phyloP scores from a whole-genome alignment of 2,888 invertebrate genomes.

The Tinea trinotella region DNA sequence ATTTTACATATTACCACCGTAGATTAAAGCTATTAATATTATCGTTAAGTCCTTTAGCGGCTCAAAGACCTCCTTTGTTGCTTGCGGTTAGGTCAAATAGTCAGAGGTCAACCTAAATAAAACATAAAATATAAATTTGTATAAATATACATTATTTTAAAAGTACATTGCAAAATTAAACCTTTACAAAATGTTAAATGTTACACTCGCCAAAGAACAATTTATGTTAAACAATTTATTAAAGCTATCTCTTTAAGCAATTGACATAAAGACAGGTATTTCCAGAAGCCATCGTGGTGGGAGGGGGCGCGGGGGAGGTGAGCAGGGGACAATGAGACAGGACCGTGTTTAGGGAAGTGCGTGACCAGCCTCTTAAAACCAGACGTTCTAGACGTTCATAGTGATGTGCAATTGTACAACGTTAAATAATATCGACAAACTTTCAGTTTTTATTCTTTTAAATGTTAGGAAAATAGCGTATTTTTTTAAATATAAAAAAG shows the following conservation, averaged over 20 bases:
- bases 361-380: conserved; percentile 51
- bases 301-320: background rate
- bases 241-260: background rate
- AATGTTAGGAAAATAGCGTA: too few species aligned
- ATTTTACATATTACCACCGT: too few species aligned
- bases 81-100: too few species aligned
- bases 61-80: too few species aligned
- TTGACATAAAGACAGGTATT: conserved; percentile 12
- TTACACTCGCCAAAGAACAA: background rate
- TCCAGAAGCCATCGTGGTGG: background rate
- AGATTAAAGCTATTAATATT: too few species aligned
- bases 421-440: background rate
- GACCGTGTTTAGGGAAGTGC: conserved; percentile 60
- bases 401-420: background rate
- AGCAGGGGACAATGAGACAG: conserved; percentile 38
- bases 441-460: too few species aligned
- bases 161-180: too few species aligned
- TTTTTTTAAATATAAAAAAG: too few species aligned
- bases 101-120: too few species aligned
- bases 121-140: too few species aligned
- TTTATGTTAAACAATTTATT: background rate
- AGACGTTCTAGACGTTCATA: background rate
- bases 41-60: too few species aligned
- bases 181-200: background rate
- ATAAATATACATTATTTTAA: too few species aligned